These are phyloP conservation scores for Plumapathes pennacea DNA, from an alignment of 92 coral and sea anemone species.

Conservation along the genomic window DNA sequence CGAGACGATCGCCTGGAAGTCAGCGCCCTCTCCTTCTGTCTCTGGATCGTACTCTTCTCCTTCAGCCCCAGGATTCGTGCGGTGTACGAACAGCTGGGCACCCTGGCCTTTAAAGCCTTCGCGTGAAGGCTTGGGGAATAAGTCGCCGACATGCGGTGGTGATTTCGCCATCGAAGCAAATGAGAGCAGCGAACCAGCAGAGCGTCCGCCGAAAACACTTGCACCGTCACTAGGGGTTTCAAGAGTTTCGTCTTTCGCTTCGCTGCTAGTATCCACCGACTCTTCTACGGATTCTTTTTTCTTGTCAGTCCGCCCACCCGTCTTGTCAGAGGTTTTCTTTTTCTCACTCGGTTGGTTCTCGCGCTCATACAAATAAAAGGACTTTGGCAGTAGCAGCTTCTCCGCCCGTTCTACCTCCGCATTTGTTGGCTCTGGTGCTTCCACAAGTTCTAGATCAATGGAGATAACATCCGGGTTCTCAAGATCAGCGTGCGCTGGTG, in stretches of 20 bases:
- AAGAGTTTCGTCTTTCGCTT: no score
- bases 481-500: no score
- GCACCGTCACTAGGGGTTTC: no score
- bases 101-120: constrained; percentile 62
- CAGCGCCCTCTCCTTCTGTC: constrained; percentile 39
- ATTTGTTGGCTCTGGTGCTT: constrained; percentile 41
- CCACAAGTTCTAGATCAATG: constrained; percentile 14
- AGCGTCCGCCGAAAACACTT: constrained; percentile 48
- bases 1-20: constrained; percentile 45
- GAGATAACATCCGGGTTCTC: no score
- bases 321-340: no score
- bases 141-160: constrained; percentile 9
- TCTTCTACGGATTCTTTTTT: neutral
- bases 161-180: constrained; percentile 52
- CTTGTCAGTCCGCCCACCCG: no score
- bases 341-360: no score
- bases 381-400: constrained; percentile 47
- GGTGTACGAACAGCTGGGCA: constrained; percentile 49
- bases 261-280: neutral
- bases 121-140: constrained; percentile 3
- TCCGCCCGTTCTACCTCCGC: constrained; percentile 55
- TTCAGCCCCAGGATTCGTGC: neutral
- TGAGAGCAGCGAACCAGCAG: constrained; percentile 25
- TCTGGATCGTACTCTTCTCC: constrained; percentile 28
- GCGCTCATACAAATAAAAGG: constrained; percentile 42